Evolutionary conservation across 1,140 invertebrate genomes (phyloP).

Genomic region (Panulirus ornatus): DNA sequence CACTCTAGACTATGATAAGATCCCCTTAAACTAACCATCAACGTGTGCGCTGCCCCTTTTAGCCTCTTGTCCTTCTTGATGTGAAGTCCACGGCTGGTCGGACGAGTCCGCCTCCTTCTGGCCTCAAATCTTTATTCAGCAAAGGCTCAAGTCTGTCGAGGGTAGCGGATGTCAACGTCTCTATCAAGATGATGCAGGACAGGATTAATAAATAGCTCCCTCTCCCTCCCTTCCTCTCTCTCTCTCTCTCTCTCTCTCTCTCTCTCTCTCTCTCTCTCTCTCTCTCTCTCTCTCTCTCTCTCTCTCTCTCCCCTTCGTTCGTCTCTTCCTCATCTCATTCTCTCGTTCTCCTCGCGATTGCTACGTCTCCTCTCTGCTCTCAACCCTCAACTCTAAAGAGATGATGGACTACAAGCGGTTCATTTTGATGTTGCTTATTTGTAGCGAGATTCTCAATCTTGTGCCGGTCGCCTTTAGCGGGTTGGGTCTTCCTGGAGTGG

Average conservation of each 20-base stretch:
- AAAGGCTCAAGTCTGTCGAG: slow-evolving; percentile 21
- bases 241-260: slow-evolving; percentile 15
- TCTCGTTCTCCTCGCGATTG: neutral
- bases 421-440: slow-evolving; percentile 10
- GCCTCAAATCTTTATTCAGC: slow-evolving; percentile 35
- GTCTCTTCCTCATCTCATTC: neutral
- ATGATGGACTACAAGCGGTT: slow-evolving; percentile 21
- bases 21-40: too few relatives aligned
- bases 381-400: neutral
- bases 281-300: neutral
- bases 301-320: neutral
- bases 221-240: slow-evolving; percentile 4
- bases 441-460: too few relatives aligned
- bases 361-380: neutral
- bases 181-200: slow-evolving; percentile 42
- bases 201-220: slow-evolving; percentile 28
- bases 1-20: too few relatives aligned
- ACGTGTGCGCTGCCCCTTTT: neutral
- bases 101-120: too few relatives aligned
- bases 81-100: too few relatives aligned
- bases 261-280: neutral
- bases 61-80: too few relatives aligned
- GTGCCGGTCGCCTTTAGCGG: too few relatives aligned
- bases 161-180: slow-evolving; percentile 16
- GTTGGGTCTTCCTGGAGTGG: too few relatives aligned